A percentile compares a stretch with the other conserved stretches of the same genome.
Conservation (phyloP, 2,113 vertebrate genomes). For the Rhineura floridana region DNA sequence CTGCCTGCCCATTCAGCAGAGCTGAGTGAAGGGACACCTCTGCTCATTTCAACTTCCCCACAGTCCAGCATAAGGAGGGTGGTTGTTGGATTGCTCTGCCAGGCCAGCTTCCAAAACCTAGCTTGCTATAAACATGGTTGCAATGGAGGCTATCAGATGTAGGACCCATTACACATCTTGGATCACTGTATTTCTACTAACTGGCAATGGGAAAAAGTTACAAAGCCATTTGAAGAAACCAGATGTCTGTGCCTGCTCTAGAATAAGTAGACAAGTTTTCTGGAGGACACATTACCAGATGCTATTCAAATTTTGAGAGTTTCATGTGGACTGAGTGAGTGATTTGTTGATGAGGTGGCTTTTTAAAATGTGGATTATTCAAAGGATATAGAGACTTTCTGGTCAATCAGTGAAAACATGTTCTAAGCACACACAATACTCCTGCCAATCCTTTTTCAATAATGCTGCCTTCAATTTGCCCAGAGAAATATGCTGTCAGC, state of each 20-base stretch:
- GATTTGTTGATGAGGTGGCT: background rate
- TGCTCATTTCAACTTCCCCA: too few species aligned
- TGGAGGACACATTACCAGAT: too few species aligned
- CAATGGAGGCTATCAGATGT: background rate
- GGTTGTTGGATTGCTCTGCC: too few species aligned
- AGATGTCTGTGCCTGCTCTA: background rate
- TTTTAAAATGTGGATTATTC: background rate
- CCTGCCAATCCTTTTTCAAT: background rate
- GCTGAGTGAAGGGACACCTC: too few species aligned
- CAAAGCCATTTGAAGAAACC: background rate
- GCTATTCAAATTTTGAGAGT: background rate
- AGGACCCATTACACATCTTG: background rate
- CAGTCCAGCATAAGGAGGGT: too few species aligned
- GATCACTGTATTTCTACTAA: background rate
- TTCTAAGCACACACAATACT: background rate
- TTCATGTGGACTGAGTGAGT: background rate
- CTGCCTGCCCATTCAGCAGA: too few species aligned
- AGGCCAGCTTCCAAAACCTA: background rate
- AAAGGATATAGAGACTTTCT: background rate
- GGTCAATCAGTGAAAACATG: background rate
- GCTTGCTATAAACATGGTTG: background rate
- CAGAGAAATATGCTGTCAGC: background rate
- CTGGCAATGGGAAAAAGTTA: background rate
- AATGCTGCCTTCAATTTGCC: background rate
- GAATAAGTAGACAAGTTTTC: background rate